Percentiles rank a stretch among this genome's conserved stretches.
phyloP scores from a whole-genome alignment of 2,888 invertebrate genomes.

The Chymomyza amoena region DNA sequence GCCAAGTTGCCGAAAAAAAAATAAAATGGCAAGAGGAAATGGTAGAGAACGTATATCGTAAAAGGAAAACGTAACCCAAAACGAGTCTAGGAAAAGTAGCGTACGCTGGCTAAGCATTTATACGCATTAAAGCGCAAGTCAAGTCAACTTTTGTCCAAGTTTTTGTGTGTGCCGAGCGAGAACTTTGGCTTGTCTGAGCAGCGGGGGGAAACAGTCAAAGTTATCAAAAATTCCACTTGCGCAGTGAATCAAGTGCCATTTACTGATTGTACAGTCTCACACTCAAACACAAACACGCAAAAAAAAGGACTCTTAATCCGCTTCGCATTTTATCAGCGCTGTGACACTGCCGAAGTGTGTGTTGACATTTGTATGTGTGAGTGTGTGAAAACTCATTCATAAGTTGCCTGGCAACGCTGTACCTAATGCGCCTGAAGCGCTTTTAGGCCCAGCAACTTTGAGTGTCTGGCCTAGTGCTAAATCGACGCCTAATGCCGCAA shows the following conservation, averaged over 20 bases:
- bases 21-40: background rate
- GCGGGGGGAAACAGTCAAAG: constrained; percentile 38
- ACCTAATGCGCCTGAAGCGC: constrained; percentile 50
- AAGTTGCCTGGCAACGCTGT: constrained; percentile 53
- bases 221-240: constrained; percentile 74
- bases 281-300: background rate
- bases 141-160: constrained; percentile 68
- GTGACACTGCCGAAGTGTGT: constrained; percentile 55
- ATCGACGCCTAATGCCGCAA: constrained; percentile 66
- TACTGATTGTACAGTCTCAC: constrained; percentile 59
- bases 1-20: background rate
- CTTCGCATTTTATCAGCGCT: constrained; percentile 71
- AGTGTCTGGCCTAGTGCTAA: constrained; percentile 40
- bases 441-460: constrained; percentile 59
- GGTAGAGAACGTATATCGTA: background rate
- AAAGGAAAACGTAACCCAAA: background rate
- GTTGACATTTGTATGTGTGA: constrained; percentile 18
- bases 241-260: constrained; percentile 74
- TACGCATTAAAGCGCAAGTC: constrained; percentile 69
- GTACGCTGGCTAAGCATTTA: constrained; percentile 53
- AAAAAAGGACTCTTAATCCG: constrained; percentile 60
- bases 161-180: constrained; percentile 18
- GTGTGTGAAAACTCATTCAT: constrained; percentile 59
- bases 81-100: constrained; percentile 4
- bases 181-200: background rate